Percentiles rank a stretch among this genome's conserved stretches.
Evolutionary conservation across 2,888 invertebrate species (phyloP).

Genomic region (Melikaiella ostensackeni): DNA sequence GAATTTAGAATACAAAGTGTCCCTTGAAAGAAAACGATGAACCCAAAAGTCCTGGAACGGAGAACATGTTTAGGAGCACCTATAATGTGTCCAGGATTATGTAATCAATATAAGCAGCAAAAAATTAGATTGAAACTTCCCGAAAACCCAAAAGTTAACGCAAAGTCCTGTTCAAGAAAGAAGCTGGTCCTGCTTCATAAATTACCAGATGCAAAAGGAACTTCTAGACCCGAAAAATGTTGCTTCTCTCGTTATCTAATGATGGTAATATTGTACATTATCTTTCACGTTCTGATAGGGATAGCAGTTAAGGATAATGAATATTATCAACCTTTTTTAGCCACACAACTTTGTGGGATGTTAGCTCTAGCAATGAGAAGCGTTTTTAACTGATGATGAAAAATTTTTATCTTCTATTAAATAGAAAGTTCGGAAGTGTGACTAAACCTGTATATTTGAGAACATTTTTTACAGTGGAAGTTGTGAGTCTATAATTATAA

Average conservation of each 20-base stretch:
- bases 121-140: neutral
- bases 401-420: neutral
- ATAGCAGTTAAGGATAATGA: conserved; percentile 57
- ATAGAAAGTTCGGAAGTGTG: neutral
- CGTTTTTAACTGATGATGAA: conserved; percentile 37
- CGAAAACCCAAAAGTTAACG: neutral
- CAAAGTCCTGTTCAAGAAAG: conserved; percentile 26
- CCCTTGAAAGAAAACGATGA: neutral
- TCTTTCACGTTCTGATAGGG: conserved; percentile 57
- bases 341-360: conserved; percentile 70
- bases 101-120: conserved; percentile 58
- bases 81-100: conserved; percentile 62
- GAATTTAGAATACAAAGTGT: neutral
- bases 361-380: conserved; percentile 65
- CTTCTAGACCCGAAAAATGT: neutral
- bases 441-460: conserved; percentile 5
- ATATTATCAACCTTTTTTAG: conserved; percentile 64
- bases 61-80: conserved; percentile 49
- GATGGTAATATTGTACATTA: conserved; percentile 54
- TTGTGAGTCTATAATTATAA: neutral
- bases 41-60: neutral
- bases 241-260: conserved; percentile 6
- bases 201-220: neutral
- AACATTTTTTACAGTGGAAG: neutral
- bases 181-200: conserved; percentile 31